phyloP scores from a whole-genome alignment of 2,888 invertebrate species.

The Apamea monoglypha region DNA sequence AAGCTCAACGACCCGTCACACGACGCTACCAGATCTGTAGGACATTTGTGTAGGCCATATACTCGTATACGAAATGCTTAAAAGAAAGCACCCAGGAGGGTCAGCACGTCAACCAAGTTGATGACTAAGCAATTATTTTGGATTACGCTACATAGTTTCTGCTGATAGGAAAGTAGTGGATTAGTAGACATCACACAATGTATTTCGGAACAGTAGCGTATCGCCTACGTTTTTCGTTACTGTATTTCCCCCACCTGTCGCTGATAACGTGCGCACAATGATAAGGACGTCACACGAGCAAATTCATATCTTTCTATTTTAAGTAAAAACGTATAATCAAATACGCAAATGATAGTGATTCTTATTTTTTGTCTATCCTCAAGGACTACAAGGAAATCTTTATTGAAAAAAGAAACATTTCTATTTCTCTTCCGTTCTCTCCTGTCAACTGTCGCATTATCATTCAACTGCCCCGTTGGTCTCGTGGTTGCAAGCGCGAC shows the following conservation, averaged over 20 bases:
- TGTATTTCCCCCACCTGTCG: slow-evolving; percentile 11
- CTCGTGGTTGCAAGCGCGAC: background rate
- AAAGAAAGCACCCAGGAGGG: background rate
- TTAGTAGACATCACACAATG: background rate
- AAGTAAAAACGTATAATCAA: slow-evolving; percentile 1
- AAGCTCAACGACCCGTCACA: background rate
- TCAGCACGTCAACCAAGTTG: background rate
- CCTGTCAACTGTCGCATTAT: background rate
- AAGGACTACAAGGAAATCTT: background rate
- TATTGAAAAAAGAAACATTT: background rate
- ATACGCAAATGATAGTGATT: background rate
- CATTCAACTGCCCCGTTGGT: background rate
- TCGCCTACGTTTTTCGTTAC: background rate
- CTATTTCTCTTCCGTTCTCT: background rate
- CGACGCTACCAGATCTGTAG: background rate
- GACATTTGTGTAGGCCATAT: background rate
- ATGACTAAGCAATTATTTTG: background rate
- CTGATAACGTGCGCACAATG: slow-evolving; percentile 29
- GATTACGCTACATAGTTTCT: background rate
- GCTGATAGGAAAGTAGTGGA: background rate
- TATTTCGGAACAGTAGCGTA: slow-evolving; percentile 14
- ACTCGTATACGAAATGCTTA: background rate
- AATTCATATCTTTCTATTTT: slow-evolving; percentile 21
- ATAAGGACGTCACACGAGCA: slow-evolving; percentile 16
- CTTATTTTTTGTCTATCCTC: background rate